Percentiles rank a stretch among this genome's conserved stretches.
phyloP scores from a whole-genome alignment of 2,888 invertebrate species.

The Ichneumoninae sp. region DNA sequence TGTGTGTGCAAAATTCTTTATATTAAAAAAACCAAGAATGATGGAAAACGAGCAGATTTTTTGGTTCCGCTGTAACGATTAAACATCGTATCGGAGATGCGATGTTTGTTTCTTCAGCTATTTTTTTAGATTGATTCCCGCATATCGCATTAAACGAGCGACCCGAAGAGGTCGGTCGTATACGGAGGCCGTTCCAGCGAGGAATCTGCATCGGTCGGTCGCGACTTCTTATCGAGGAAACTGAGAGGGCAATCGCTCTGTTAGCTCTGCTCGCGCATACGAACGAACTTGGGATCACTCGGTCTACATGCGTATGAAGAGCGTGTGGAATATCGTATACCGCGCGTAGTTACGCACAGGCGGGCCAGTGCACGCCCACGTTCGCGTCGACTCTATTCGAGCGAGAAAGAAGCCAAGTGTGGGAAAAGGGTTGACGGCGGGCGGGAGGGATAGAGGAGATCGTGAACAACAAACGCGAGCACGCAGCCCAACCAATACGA shows the following conservation, averaged over 20 bases:
- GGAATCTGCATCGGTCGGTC: conserved; percentile 12
- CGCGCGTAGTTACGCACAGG: background rate
- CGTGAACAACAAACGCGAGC: conserved; percentile 36
- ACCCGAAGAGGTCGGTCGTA: background rate
- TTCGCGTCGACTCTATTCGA: conserved; percentile 13
- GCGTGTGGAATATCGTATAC: background rate
- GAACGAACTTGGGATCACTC: background rate
- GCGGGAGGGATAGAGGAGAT: background rate
- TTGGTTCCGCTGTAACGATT: background rate
- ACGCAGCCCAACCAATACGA: conserved; percentile 26
- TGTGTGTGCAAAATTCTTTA: conserved; percentile 6
- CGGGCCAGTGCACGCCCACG: conserved; percentile 46
- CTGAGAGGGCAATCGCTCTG: conserved; percentile 38
- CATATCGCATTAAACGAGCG: background rate
- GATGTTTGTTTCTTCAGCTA: background rate
- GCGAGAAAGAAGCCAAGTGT: conserved; percentile 25
- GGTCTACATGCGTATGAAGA: background rate
- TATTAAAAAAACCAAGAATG: no score
- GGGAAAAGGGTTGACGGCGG: background rate
- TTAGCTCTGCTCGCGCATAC: conserved; percentile 18
- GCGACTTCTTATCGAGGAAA: conserved; percentile 37
- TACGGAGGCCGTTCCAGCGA: conserved; percentile 14
- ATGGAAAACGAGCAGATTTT: background rate
- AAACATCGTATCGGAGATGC: no score
- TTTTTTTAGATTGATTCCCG: background rate